phyloP scores from a whole-genome alignment of 2,797 vertebrate species.

The Molossus alvarezi region DNA sequence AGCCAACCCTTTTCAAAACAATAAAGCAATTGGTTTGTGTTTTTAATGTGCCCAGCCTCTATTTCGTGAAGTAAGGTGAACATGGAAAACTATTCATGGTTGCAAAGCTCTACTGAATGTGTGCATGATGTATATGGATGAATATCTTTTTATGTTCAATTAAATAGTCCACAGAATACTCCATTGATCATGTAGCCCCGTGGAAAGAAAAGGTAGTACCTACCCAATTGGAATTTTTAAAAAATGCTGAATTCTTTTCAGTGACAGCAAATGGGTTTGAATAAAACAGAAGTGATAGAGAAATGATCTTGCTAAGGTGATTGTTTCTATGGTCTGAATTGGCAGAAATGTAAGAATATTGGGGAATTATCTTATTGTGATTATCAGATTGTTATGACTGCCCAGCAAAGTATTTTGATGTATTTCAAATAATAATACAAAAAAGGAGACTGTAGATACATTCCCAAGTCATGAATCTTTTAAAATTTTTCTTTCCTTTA shows the following conservation, averaged over 20 bases:
- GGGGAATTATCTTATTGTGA: conserved; percentile 7
- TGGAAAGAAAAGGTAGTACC: not conserved
- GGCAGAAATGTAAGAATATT: not conserved
- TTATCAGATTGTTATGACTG: conserved; percentile 30
- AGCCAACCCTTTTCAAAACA: not conserved
- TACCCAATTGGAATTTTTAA: not conserved
- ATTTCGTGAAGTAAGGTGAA: not conserved
- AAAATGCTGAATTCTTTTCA: not conserved
- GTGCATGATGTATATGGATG: not conserved
- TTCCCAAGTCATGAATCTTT: not conserved
- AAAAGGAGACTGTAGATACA: not conserved
- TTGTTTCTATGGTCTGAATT: conserved; percentile 4
- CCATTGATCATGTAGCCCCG: not conserved
- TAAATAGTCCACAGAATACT: not conserved
- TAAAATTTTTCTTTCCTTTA: not conserved
- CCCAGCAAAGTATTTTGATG: not conserved
- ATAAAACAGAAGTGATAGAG: not conserved
- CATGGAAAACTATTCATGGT: not conserved
- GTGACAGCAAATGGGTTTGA: not conserved
- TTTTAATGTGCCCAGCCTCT: not conserved
- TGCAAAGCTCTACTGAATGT: not conserved
- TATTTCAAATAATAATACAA: conserved; percentile 28
- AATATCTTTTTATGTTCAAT: not conserved
- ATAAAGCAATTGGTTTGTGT: not conserved
- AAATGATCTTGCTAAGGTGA: not conserved